Evolutionary conservation across 2,888 invertebrate species (phyloP).

Genomic region (Cremastinae sp.): DNA sequence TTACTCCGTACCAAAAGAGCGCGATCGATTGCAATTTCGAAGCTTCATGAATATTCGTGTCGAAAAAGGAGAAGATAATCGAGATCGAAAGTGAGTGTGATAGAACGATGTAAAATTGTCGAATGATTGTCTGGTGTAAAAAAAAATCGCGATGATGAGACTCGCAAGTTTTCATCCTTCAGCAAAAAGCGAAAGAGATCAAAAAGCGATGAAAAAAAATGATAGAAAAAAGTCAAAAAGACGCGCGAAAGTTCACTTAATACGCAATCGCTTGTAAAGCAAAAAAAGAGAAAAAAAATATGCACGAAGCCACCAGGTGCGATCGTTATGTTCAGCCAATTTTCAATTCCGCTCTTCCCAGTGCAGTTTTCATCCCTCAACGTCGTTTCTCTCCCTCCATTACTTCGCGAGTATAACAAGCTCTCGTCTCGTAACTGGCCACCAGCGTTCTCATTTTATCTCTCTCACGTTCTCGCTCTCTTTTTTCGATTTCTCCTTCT

Average conservation of each 20-base stretch:
- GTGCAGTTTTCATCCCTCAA: conserved; percentile 45
- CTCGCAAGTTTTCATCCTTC: neutral
- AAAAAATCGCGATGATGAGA: conserved; percentile 9
- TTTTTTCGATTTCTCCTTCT: conserved; percentile 23
- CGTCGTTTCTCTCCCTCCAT: conserved; percentile 32
- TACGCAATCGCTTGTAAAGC: conserved; percentile 45
- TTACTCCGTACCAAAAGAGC: too few relatives aligned
- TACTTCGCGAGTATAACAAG: conserved; percentile 58
- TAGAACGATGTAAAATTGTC: neutral
- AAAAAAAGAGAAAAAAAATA: conserved; percentile 22
- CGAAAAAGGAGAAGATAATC: too few relatives aligned
- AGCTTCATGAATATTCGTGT: neutral
- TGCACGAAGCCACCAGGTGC: conserved; percentile 50
- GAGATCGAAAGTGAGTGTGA: too few relatives aligned
- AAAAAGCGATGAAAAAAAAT: conserved; percentile 44
- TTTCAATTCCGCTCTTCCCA: conserved; percentile 48
- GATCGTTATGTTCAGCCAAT: conserved; percentile 61
- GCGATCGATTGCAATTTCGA: neutral
- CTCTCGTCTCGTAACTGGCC: conserved; percentile 54
- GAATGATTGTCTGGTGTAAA: conserved; percentile 4
- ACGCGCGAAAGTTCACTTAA: conserved; percentile 35
- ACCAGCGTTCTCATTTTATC: conserved; percentile 42
- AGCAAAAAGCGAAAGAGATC: conserved; percentile 20
- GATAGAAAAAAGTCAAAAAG: conserved; percentile 26
- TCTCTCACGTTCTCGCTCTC: conserved; percentile 19